phyloP scores from a whole-genome alignment of 2,888 invertebrate genomes.

The Loripinus fragilis region DNA sequence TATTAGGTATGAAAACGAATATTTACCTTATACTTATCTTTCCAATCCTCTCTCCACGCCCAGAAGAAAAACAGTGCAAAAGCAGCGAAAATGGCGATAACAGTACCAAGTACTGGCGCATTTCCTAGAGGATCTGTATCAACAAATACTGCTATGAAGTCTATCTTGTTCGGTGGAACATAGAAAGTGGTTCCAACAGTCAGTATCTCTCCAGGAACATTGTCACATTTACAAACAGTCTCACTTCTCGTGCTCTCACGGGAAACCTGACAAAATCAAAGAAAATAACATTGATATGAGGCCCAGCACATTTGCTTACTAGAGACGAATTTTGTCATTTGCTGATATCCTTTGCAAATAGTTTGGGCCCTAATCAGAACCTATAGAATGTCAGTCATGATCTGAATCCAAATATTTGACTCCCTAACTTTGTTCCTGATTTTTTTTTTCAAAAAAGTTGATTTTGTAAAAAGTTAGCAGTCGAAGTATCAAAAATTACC shows the following conservation, averaged over 20 bases:
- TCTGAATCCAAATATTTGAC: too few species aligned
- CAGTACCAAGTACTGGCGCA: slow-evolving; percentile 43
- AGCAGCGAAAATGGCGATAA: slow-evolving; percentile 17
- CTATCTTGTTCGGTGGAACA: slow-evolving; percentile 81
- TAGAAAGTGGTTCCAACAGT: slow-evolving; percentile 74
- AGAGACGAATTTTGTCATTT: too few species aligned
- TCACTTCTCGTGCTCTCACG: slow-evolving; percentile 50
- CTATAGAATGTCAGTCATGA: too few species aligned
- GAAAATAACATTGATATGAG: too few species aligned
- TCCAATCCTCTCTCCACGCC: slow-evolving; percentile 58
- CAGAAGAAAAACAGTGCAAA: slow-evolving; percentile 46
- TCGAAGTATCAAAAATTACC: too few species aligned
- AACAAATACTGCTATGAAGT: slow-evolving; percentile 71
- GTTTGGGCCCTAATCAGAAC: too few species aligned
- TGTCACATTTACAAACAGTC: slow-evolving; percentile 58
- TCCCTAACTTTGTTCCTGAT: too few species aligned
- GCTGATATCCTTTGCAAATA: too few species aligned
- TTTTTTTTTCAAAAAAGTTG: too few species aligned
- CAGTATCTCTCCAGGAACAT: slow-evolving; percentile 29
- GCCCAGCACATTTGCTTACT: too few species aligned
- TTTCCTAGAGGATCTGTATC: slow-evolving; percentile 63
- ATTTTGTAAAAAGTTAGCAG: too few species aligned
- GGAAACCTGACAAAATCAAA: slow-evolving; percentile 50
- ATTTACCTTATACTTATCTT: slow-evolving; percentile 57
- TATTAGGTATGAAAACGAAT: too few species aligned